A percentile compares a stretch with the other conserved stretches of the same genome.
Conservation (phyloP, 2,888 invertebrate species). For the Tridacna crocea region DNA sequence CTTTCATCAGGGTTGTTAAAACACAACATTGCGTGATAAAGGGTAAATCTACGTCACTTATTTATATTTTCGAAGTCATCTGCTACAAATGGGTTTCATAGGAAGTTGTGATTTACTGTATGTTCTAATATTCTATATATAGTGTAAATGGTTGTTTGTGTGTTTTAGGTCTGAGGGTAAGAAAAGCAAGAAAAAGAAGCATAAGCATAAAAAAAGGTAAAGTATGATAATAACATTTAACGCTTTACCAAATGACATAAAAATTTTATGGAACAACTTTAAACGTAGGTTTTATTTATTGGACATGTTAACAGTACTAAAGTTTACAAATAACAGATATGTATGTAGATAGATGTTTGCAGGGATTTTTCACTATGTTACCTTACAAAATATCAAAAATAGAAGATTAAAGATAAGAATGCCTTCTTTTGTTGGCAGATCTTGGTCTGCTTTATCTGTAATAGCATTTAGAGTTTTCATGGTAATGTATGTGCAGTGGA, state of each 20-base stretch:
- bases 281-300: too few relatives aligned
- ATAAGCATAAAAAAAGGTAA: slow-evolving; percentile 64
- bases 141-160: background rate
- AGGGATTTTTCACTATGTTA: too few relatives aligned
- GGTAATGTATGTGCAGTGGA: too few relatives aligned
- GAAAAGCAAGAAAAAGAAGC: slow-evolving; percentile 60
- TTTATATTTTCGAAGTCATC: background rate
- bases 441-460: too few relatives aligned
- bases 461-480: background rate
- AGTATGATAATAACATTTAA: background rate
- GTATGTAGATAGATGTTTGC: too few relatives aligned
- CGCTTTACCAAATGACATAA: too few relatives aligned
- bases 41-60: background rate
- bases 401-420: too few relatives aligned
- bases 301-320: too few relatives aligned
- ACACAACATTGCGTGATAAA: background rate
- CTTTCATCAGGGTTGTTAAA: background rate
- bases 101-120: background rate
- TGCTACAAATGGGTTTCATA: background rate
- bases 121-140: background rate
- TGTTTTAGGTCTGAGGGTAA: slow-evolving; percentile 60
- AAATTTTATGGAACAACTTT: too few relatives aligned
- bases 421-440: too few relatives aligned
- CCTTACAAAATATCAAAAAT: too few relatives aligned
- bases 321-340: too few relatives aligned